Percentiles rank a stretch among this genome's conserved stretches.
phyloP scores from a whole-genome alignment of 1,140 invertebrate species.

The Galleria mellonella region DNA sequence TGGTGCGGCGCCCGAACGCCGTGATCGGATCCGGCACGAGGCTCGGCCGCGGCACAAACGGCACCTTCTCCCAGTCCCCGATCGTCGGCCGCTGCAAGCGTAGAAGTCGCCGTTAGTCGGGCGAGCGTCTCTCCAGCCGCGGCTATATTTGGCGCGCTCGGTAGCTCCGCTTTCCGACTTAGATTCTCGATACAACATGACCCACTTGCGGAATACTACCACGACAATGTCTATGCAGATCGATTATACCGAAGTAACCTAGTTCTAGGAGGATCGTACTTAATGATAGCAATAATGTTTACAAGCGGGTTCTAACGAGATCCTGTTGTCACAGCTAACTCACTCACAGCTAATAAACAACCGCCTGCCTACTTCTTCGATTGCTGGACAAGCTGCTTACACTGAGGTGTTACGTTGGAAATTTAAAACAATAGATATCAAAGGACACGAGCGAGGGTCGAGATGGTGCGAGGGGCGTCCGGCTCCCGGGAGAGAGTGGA shows the following conservation, averaged over 20 bases:
- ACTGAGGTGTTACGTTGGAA: not conserved
- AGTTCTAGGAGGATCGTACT: slow-evolving; percentile 14
- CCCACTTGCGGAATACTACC: slow-evolving; percentile 54
- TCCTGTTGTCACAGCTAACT: slow-evolving; percentile 14
- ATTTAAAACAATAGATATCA: slow-evolving; percentile 6
- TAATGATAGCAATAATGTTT: slow-evolving; percentile 59
- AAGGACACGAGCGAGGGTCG: slow-evolving; percentile 41
- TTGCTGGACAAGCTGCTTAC: slow-evolving; percentile 3
- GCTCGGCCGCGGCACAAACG: slow-evolving; percentile 86
- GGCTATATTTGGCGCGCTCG: slow-evolving; percentile 70
- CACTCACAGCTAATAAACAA: slow-evolving; percentile 26
- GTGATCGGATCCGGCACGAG: slow-evolving; percentile 87
- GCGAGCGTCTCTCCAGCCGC: slow-evolving; percentile 60
- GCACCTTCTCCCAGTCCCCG: slow-evolving; percentile 90
- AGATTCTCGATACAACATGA: slow-evolving; percentile 52
- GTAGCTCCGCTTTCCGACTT: slow-evolving; percentile 59
- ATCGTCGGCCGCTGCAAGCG: slow-evolving; percentile 82
- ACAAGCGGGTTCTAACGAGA: slow-evolving; percentile 29
- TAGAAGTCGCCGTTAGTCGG: slow-evolving; percentile 67
- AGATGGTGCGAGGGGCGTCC: slow-evolving; percentile 61
- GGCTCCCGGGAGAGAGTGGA: slow-evolving; percentile 61
- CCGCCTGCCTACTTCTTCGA: not conserved
- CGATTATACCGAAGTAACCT: not conserved
- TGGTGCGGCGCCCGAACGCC: slow-evolving; percentile 80
- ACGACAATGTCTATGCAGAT: slow-evolving; percentile 10